Evolutionary conservation across 2,113 vertebrate species (phyloP).

Genomic region (Pycnonotus jocosus): DNA sequence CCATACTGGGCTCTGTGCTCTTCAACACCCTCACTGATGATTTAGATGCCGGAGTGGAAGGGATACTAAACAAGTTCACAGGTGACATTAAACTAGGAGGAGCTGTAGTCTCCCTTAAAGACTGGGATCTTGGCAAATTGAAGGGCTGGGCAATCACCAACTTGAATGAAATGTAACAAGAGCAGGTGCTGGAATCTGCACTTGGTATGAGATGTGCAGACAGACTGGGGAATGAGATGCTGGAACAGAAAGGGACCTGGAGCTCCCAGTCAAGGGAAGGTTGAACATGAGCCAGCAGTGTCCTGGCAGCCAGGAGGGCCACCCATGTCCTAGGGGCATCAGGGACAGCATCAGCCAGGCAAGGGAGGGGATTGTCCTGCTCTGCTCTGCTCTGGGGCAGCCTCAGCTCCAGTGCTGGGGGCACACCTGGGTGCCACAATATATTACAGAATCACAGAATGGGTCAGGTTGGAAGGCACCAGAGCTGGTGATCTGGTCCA

Average conservation of each 20-base stretch:
- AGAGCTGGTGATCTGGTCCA: not conserved
- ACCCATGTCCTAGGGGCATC: not conserved
- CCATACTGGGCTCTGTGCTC: rapidly evolving
- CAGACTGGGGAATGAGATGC: not conserved
- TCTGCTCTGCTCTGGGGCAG: not conserved
- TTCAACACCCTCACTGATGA: too few species aligned
- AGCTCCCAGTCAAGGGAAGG: not conserved
- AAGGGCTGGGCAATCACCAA: not conserved
- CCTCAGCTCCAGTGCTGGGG: not conserved
- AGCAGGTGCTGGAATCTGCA: not conserved
- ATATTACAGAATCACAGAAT: not conserved
- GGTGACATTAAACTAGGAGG: not conserved
- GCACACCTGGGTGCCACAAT: not conserved
- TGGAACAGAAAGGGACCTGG: not conserved
- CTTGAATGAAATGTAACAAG: too few species aligned
- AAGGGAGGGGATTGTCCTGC: not conserved
- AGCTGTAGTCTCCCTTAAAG: not conserved
- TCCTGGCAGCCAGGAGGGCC: not conserved
- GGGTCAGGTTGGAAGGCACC: not conserved
- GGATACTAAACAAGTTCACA: too few species aligned
- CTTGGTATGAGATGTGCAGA: not conserved
- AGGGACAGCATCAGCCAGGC: not conserved
- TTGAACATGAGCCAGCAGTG: not conserved
- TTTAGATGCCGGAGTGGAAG: too few species aligned
- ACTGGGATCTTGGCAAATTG: not conserved